Evolutionary conservation across 2,797 vertebrate species (phyloP).

Genomic region (Cygnus olor): DNA sequence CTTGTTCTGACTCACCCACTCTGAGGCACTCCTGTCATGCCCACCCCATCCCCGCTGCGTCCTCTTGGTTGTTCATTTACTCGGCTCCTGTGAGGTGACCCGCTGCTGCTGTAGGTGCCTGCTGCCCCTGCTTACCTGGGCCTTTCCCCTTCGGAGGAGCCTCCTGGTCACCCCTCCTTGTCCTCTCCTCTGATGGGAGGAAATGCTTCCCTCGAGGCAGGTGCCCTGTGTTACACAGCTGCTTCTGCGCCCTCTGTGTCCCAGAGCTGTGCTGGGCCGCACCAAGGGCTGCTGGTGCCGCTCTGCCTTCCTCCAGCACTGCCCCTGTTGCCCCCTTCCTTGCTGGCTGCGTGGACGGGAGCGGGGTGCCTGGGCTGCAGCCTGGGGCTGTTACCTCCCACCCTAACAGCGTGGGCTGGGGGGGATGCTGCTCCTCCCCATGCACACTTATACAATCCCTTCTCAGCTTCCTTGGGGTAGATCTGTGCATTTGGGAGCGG

Average conservation of each 20-base stretch:
- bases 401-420: no score
- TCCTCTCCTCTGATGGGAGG: background rate
- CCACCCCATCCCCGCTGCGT: background rate
- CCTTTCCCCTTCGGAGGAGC: rapidly evolving
- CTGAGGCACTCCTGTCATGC: background rate
- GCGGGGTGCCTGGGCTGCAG: background rate
- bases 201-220: rapidly evolving
- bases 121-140: background rate
- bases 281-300: background rate
- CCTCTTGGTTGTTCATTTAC: no score
- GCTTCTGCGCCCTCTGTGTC: no score
- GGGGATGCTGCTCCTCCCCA: rapidly evolving
- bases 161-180: background rate
- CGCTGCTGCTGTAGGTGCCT: background rate
- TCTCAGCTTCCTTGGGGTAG: background rate
- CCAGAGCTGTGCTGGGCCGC: no score
- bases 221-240: background rate
- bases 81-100: background rate
- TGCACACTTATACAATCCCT: background rate
- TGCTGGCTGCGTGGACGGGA: background rate
- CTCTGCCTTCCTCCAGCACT: background rate
- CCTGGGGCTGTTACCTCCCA: no score
- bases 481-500: background rate
- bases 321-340: rapidly evolving
- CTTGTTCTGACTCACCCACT: background rate